Percentiles rank a stretch among this genome's conserved stretches.
Conservation (phyloP, 2,888 invertebrate species). For the Tinea trinotella region DNA sequence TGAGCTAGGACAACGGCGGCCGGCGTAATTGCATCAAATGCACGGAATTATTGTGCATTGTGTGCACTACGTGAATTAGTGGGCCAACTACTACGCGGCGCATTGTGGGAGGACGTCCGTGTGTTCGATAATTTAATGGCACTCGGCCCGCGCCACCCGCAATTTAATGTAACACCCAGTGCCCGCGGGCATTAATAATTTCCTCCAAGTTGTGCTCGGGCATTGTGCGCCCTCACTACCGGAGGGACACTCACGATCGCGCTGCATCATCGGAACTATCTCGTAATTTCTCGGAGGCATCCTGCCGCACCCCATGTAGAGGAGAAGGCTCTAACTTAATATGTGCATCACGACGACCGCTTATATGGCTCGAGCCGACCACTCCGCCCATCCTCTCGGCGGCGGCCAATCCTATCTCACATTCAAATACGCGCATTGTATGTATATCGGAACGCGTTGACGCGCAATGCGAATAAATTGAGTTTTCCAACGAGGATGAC, state of each 20-base stretch:
- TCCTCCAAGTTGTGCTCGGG: slow-evolving; percentile 25
- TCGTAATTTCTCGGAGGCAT: slow-evolving; percentile 47
- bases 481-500: slow-evolving; percentile 32
- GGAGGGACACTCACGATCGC: slow-evolving; percentile 54
- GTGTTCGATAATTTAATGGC: slow-evolving; percentile 37
- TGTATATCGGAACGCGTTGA: slow-evolving; percentile 53
- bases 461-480: slow-evolving; percentile 51
- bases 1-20: slow-evolving; percentile 18
- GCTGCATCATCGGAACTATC: slow-evolving; percentile 52
- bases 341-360: slow-evolving; percentile 68
- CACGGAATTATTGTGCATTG: slow-evolving; percentile 25
- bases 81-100: slow-evolving; percentile 10
- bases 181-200: slow-evolving; percentile 48
- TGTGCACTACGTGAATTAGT: slow-evolving; percentile 23
- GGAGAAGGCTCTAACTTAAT: slow-evolving; percentile 57
- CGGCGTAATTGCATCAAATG: slow-evolving; percentile 24
- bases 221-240: slow-evolving; percentile 39
- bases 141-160: slow-evolving; percentile 40
- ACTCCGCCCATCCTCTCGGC: slow-evolving; percentile 40
- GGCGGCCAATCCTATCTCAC: slow-evolving; percentile 65
- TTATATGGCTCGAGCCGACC: slow-evolving; percentile 48
- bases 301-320: slow-evolving; percentile 56
- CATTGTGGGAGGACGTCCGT: slow-evolving; percentile 14
- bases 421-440: slow-evolving; percentile 67
- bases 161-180: slow-evolving; percentile 29